phyloP scores from a whole-genome alignment of 1,140 invertebrate genomes.

The Micrasema minimum region DNA sequence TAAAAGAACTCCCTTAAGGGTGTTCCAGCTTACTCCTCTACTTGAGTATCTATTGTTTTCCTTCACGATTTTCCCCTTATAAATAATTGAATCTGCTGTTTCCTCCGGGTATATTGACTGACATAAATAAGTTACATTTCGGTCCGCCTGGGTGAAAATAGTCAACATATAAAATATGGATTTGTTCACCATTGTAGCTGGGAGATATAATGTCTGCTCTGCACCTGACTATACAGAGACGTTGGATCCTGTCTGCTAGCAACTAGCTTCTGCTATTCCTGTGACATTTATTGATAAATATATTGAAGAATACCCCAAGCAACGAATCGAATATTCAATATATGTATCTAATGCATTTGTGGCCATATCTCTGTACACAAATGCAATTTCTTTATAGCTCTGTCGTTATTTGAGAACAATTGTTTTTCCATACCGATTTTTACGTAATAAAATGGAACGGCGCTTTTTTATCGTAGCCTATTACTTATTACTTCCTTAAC shows the following conservation, averaged over 20 bases:
- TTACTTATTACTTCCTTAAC: too few species aligned
- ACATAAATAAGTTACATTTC: slow-evolving; percentile 51
- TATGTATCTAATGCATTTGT: too few species aligned
- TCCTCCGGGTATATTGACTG: slow-evolving; percentile 46
- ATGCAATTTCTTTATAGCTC: too few species aligned
- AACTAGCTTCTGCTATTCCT: too few species aligned
- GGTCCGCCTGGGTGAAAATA: slow-evolving; percentile 32
- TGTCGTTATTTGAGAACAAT: too few species aligned
- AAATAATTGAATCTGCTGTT: slow-evolving; percentile 49
- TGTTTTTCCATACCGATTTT: too few species aligned
- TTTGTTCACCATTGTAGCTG: slow-evolving; percentile 16
- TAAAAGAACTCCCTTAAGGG: slow-evolving; percentile 43
- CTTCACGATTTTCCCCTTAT: slow-evolving; percentile 51
- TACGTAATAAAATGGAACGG: too few species aligned
- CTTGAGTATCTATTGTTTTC: slow-evolving; percentile 49
- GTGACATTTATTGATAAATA: slow-evolving; percentile 23
- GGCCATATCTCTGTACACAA: too few species aligned
- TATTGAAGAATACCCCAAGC: too few species aligned
- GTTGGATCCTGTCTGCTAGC: neutral
- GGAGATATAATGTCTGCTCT: slow-evolving; percentile 21
- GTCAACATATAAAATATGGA: slow-evolving; percentile 33
- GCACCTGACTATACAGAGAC: slow-evolving; percentile 14
- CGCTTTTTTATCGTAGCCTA: too few species aligned
- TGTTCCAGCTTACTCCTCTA: neutral
- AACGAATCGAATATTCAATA: too few species aligned